Conservation (phyloP, 2,797 vertebrate species). For the Cuculus canorus region DNA sequence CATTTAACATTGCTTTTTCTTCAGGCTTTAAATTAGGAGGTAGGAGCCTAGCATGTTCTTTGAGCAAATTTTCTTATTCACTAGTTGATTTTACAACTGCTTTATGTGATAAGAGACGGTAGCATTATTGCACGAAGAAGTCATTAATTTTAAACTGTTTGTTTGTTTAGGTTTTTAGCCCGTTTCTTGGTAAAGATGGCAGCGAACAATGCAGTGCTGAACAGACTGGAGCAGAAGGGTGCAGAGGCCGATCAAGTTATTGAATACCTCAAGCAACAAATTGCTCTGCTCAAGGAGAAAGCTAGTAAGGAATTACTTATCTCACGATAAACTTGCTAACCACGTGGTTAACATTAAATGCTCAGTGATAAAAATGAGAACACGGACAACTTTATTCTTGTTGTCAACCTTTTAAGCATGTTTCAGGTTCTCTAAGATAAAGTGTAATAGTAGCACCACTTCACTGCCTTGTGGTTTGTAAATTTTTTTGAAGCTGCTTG, state of each 20-base stretch:
- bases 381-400: neutral
- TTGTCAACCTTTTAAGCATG: neutral
- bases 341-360: neutral
- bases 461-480: neutral
- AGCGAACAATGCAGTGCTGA: constrained; percentile 83
- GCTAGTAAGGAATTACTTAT: constrained; percentile 83
- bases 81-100: neutral
- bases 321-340: neutral
- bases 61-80: neutral
- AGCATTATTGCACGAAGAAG: neutral
- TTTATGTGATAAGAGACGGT: neutral
- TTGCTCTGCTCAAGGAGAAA: constrained; percentile 96
- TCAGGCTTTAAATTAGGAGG: neutral
- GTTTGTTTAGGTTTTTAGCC: constrained; percentile 83
- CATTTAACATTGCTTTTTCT: neutral
- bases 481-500: neutral
- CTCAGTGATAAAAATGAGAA: neutral
- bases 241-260: constrained; percentile 96
- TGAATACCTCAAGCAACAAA: constrained; percentile 94
- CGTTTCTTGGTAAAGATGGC: constrained; percentile 90
- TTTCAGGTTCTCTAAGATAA: neutral
- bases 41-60: neutral
- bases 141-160: constrained; percentile 6
- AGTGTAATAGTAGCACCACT: neutral
- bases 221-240: constrained; percentile 93